These are phyloP conservation scores for Temnothorax curvispinosus DNA, from an alignment of 1,140 invertebrate species.

Conservation along the genomic window DNA sequence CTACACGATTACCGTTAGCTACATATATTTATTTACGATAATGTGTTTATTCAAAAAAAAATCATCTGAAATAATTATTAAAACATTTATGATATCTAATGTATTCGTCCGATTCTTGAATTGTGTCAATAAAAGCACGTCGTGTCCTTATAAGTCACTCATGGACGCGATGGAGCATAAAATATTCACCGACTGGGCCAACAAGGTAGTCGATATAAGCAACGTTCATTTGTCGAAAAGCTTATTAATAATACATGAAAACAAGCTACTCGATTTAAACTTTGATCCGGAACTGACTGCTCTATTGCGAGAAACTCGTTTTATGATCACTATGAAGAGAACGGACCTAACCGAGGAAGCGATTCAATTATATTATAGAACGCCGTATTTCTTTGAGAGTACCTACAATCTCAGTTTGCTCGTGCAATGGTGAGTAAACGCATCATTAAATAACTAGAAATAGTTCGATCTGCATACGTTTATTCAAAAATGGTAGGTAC, in stretches of 20 bases:
- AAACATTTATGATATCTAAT: neutral
- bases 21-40: neutral
- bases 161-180: conserved; percentile 67
- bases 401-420: conserved; percentile 76
- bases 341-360: conserved; percentile 87
- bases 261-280: conserved; percentile 73
- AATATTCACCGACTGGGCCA: conserved; percentile 77
- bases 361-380: conserved; percentile 83
- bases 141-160: conserved; percentile 65
- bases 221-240: conserved; percentile 67
- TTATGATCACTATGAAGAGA: conserved; percentile 88
- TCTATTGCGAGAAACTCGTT: conserved; percentile 88
- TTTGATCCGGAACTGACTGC: conserved; percentile 79
- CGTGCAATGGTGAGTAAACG: conserved; percentile 73
- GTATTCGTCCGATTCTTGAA: neutral
- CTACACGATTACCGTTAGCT: neutral
- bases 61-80: neutral
- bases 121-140: conserved; percentile 28
- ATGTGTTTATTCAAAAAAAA: neutral
- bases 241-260: conserved; percentile 68
- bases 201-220: conserved; percentile 69
- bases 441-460: neutral
- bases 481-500: conserved; percentile 83
- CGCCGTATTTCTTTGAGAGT: conserved; percentile 74
- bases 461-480: neutral